Base-by-base conservation (phyloP, 1,140 invertebrate genomes). In the Drosophila lini region DNA sequence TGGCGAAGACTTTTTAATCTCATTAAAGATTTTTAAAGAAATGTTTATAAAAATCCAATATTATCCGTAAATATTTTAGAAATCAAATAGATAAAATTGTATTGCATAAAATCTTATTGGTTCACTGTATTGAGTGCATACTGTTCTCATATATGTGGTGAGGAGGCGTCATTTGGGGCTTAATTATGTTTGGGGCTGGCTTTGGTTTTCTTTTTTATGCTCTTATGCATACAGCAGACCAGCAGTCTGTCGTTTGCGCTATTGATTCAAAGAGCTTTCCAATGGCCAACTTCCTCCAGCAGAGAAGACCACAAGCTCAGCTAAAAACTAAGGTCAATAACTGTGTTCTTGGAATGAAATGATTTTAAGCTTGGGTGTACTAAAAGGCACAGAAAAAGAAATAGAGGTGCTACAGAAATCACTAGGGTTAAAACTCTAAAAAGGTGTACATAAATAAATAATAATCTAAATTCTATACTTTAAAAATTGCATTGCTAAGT, bases 221-320 rank as follows among this genome's bases (percentile, higher is more conserved):
- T 32, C 34, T 34, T 48, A 48, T 52, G 38, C 45, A 44, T 31
- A 73, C 48, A 68, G 15, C 53, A 47, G 58, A 38, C 57, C 45
- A 3, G 44, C 50, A 47, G 74, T 36, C 36, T 79, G 58, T 63
- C 38, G 74, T 65, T 62, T 53, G 50, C 52, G 22, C 74, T 76
- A 83, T 76, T 83, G 70, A 73, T 82, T 82, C 59, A 59, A 78
- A 73, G 53, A 74, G 69, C 81, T 74, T 71, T 78, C 45, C 25
- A 64, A 55, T 61, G 60, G 31, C 16, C 45, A 50, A 31, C 45
- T 50, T 48, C n/a, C 36, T 41, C 34, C 19, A 52, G 45, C 6
- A 44, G 25, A 15, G n/a, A 41, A 52, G 28, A 42, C 28, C 5
- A 45, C 8, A 44, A 11, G 19, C 8, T 5, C 10, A 42, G 32